Conservation (phyloP, 2,797 vertebrate genomes). For the Coluber constrictor region DNA sequence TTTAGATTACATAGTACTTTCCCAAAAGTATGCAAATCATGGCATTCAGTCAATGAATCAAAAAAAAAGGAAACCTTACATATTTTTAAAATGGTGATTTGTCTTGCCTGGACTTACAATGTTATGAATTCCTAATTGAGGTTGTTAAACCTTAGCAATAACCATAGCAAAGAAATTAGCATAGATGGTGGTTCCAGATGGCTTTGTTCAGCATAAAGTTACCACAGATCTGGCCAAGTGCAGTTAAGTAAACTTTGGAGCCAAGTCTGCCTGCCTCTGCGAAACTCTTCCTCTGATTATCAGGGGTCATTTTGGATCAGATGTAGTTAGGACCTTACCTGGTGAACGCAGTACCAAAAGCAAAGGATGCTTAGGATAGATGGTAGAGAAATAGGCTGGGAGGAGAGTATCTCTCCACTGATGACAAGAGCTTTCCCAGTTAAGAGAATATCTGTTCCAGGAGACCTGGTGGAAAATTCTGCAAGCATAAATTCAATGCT, state of each 20-base stretch:
- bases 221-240: constrained; percentile 59
- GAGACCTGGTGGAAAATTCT: neutral
- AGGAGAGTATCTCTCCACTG: neutral
- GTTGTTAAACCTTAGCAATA: constrained; percentile 59
- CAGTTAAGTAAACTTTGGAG: constrained; percentile 51
- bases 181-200: constrained; percentile 35
- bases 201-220: constrained; percentile 28
- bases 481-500: neutral
- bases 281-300: constrained; percentile 47
- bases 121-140: constrained; percentile 58
- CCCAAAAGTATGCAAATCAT: constrained; percentile 71
- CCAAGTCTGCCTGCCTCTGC: constrained; percentile 44
- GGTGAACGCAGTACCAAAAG: constrained; percentile 36
- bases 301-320: constrained; percentile 40
- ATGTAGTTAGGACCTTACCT: constrained; percentile 33
- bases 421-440: neutral
- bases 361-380: neutral
- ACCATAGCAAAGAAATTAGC: constrained; percentile 52
- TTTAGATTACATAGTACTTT: constrained; percentile 64
- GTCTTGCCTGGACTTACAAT: constrained; percentile 50
- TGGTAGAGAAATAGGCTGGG: neutral
- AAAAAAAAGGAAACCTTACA: constrained; percentile 51
- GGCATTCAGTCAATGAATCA: constrained; percentile 61
- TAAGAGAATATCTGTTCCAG: neutral
- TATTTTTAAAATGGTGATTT: constrained; percentile 62